Conservation (phyloP, 2,888 invertebrate species). For the Odontomyia ornata region DNA sequence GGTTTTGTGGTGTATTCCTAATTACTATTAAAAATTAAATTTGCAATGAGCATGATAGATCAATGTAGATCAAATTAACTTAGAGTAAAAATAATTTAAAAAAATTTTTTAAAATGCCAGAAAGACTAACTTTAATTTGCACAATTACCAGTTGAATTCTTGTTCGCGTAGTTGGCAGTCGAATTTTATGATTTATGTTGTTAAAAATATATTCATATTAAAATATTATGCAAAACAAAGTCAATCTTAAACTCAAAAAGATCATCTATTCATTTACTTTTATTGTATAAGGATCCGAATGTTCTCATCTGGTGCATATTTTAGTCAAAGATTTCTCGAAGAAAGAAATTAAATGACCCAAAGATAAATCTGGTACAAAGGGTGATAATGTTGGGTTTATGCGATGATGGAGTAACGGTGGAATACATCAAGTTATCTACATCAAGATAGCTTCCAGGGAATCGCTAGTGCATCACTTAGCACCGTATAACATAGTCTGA, state of each 20-base stretch:
- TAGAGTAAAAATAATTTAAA: too few species aligned
- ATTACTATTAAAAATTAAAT: too few species aligned
- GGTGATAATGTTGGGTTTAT: conserved; percentile 65
- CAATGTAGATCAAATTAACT: too few species aligned
- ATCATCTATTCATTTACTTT: conserved; percentile 76
- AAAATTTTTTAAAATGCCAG: too few species aligned
- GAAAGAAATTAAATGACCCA: conserved; percentile 68
- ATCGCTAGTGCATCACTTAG: conserved; percentile 83
- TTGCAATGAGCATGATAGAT: too few species aligned
- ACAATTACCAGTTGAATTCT: too few species aligned
- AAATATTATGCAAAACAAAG: conserved; percentile 80
- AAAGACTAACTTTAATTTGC: too few species aligned
- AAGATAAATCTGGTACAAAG: conserved; percentile 65
- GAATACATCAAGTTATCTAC: conserved; percentile 56
- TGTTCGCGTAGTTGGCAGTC: too few species aligned
- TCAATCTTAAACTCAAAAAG: conserved; percentile 81
- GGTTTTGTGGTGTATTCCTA: too few species aligned
- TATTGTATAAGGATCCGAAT: conserved; percentile 68
- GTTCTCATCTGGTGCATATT: conserved; percentile 76
- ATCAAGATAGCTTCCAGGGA: conserved; percentile 82
- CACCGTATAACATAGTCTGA: conserved; percentile 90
- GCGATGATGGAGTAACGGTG: conserved; percentile 64
- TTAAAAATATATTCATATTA: too few species aligned
- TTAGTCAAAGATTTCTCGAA: conserved; percentile 73
- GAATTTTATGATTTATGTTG: too few species aligned